Conservation (phyloP, 2,797 vertebrate genomes). For the Heteromormyrus szaboi region DNA sequence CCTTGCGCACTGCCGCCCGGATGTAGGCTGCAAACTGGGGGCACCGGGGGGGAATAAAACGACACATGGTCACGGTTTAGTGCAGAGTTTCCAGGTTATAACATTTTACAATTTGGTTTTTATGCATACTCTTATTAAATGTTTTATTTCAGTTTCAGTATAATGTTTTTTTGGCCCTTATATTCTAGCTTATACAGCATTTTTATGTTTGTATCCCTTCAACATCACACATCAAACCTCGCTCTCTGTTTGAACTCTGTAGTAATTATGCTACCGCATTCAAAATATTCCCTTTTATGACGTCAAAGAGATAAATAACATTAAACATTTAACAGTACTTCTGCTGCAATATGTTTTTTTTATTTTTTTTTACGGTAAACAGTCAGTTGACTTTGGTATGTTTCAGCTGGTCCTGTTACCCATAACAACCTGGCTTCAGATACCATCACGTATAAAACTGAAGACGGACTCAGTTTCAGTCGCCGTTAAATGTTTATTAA, state of each 20-base stretch:
- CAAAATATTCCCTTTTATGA: background rate
- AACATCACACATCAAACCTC: background rate
- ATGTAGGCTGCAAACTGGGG: constrained; percentile 90
- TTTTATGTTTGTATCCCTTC: background rate
- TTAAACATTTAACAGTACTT: background rate
- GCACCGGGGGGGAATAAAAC: background rate
- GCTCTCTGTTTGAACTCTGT: background rate
- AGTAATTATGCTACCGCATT: background rate
- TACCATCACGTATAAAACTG: background rate
- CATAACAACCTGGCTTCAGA: background rate
- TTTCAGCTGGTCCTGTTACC: background rate
- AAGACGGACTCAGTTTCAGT: background rate
- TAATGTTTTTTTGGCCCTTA: background rate
- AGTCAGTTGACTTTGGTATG: background rate
- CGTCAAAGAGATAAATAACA: background rate
- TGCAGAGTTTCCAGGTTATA: background rate
- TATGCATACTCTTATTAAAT: background rate
- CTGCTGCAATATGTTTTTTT: background rate
- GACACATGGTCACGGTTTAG: background rate
- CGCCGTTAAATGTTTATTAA: background rate
- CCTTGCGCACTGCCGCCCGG: constrained; percentile 90
- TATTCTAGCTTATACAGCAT: background rate
- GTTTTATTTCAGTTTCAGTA: background rate
- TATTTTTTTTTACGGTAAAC: background rate
- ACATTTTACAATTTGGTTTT: background rate